A percentile compares a stretch with the other conserved stretches of the same genome.
These are phyloP conservation scores for Chirona hameri DNA, from an alignment of 2,888 invertebrate species.

Conservation along the genomic window DNA sequence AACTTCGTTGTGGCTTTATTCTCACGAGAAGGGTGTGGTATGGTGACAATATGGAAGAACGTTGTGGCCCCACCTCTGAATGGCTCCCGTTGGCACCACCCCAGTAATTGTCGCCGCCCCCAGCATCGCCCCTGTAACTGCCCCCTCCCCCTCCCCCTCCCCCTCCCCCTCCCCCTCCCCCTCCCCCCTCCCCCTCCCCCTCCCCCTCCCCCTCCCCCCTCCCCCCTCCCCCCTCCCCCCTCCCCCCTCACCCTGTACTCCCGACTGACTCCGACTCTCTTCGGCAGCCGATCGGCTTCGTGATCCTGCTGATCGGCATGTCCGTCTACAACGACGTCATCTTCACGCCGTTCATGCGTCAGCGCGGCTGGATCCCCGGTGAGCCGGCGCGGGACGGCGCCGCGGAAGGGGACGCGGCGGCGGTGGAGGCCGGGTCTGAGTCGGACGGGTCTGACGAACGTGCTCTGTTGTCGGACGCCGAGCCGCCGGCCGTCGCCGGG, in stretches of 20 bases:
- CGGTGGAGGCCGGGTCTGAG: no score
- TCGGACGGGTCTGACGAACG: neutral
- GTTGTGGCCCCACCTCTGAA: no score
- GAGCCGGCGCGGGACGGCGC: neutral
- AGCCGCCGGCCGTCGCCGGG: neutral
- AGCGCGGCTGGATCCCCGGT: constrained; percentile 34
- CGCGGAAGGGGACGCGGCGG: no score
- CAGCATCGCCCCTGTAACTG: no score
- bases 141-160: no score
- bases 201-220: neutral
- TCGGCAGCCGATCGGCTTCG: constrained; percentile 68
- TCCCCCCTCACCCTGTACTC: neutral
- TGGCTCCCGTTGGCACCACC: no score
- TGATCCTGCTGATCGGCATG: constrained; percentile 72
- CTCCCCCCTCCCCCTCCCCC: neutral
- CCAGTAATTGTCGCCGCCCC: no score
- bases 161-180: no score
- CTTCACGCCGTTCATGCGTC: constrained; percentile 42
- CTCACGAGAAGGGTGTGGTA: no score
- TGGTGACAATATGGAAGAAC: no score
- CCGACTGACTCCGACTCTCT: neutral
- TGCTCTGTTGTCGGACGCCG: constrained; percentile 8
- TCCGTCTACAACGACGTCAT: constrained; percentile 67
- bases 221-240: no score
- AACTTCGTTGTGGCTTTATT: no score